Evolutionary conservation across 2,113 vertebrate genomes (phyloP), one percentile per base, ranked within the genome.

Genomic region (Anarhynchus alexandrinus): DNA sequence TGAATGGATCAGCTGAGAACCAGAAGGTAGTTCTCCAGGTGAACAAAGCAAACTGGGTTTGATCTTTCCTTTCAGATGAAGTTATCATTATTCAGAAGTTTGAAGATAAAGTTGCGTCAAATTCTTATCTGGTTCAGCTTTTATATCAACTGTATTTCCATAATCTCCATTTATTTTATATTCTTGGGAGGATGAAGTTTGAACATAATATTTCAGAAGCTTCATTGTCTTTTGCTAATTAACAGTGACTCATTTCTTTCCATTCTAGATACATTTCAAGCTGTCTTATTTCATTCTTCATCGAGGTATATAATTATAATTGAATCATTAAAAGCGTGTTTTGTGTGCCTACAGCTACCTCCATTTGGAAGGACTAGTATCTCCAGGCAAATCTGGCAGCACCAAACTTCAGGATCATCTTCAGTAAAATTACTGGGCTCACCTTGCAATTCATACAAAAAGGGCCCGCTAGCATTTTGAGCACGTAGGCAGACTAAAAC

Each of bases 161-260:
- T 72, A 45, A 83, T 91, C 93, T 88, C n/a, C 93, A 71, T 94
- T 94, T 94, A 82, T 96, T 91, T 95, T 78, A 76, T 30, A 86
- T 91, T 65, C 78, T 42, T 43, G 40, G 61, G 62, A 79, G 34
- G 84, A 43, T 59, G 88, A 96, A 85, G 81, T 94, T 64, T 89
- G 86, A 97, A 83, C 69, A 77, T 86, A 92, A 64, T 83, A 96
- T 95, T 96, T 96, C 91, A 94, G 90, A 52, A 55, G 77, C 54
- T 73, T 59, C 71, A 76, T 93, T 97, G 95, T 96, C 71, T 96
- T 64, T 30, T 76, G 49, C 83, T 93, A 97, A 96, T 97, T 40
- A 90, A 66, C 87, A 34, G 52, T 97, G 97, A 96, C 77, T 81
- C 83, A 94, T 47, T 64, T 78, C 67, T 96, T 70, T 57, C 77